Percentiles rank a stretch among this genome's conserved stretches.
Conservation (phyloP, 2,113 vertebrate genomes). For the Brachyhypopomus occidentalis region DNA sequence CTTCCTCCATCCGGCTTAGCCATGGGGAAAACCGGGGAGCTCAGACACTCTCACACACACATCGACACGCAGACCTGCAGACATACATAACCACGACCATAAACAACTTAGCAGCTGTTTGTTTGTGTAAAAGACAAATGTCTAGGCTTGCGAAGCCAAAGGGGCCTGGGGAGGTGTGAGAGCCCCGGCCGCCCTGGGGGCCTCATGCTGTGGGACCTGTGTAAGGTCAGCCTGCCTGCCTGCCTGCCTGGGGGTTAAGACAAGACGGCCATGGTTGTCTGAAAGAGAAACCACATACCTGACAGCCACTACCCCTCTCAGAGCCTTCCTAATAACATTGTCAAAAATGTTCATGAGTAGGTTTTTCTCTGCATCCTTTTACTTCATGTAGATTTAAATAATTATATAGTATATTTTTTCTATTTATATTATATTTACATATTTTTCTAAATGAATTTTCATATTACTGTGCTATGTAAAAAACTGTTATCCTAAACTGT, state of each 20-base stretch:
- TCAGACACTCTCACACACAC: slow-evolving; percentile 13
- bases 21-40: slow-evolving; percentile 35
- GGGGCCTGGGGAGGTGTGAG: slow-evolving; percentile 19
- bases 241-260: neutral
- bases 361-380: no score
- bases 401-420: no score
- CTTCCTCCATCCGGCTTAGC: slow-evolving; percentile 46
- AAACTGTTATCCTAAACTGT: no score
- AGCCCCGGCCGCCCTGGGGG: slow-evolving; percentile 25
- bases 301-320: no score
- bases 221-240: neutral
- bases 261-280: neutral
- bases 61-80: slow-evolving; percentile 25
- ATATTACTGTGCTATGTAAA: no score
- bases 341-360: no score
- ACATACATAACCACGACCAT: slow-evolving; percentile 23
- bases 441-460: no score
- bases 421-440: no score
- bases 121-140: slow-evolving; percentile 38
- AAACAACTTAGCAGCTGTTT: slow-evolving; percentile 42
- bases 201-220: slow-evolving; percentile 8
- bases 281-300: neutral
- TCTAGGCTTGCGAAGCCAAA: slow-evolving; percentile 38
- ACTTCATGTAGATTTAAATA: neutral
- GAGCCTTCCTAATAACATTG: no score